phyloP scores from a whole-genome alignment of 37 sponge, comb jelly and placozoan species.

The Tethya wilhelma region DNA sequence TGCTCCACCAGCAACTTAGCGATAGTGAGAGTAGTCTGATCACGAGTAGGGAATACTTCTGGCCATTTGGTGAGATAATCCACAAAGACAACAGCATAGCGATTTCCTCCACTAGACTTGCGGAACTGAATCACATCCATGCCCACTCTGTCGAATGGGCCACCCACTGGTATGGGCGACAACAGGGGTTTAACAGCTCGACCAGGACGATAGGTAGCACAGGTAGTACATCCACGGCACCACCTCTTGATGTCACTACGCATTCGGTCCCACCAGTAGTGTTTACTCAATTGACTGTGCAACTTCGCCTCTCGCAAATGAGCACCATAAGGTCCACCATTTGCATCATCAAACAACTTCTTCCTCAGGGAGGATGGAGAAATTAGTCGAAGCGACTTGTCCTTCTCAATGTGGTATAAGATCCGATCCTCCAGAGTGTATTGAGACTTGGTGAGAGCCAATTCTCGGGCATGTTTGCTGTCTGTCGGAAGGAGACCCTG shows the following conservation, averaged over 20 bases:
- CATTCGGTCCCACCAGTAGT: constrained; percentile 65
- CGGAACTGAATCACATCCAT: constrained; percentile 61
- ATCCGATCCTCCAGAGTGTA: constrained; percentile 37
- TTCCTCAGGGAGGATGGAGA: constrained; percentile 29
- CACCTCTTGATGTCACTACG: constrained; percentile 31
- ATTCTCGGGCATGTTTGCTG: constrained; percentile 5
- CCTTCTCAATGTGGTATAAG: constrained; percentile 48
- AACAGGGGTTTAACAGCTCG: constrained; percentile 22
- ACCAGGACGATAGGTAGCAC: constrained; percentile 41
- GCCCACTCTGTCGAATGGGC: constrained; percentile 58
- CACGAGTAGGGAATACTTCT: constrained; percentile 56
- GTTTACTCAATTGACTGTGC: constrained; percentile 25
- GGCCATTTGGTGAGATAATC: constrained; percentile 78
- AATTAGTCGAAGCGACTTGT: constrained; percentile 41
- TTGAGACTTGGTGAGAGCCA: constrained; percentile 13
- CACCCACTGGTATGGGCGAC: constrained; percentile 63
- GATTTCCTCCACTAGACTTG: constrained; percentile 29
- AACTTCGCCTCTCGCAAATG: constrained; percentile 53
- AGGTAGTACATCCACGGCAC: constrained; percentile 36
- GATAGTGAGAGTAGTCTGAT: constrained; percentile 64
- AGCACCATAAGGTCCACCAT: constrained; percentile 48
- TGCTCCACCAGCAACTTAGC: constrained; percentile 60
- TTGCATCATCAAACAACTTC: constrained; percentile 42
- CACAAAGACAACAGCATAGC: constrained; percentile 59
- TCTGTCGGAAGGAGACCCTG: constrained; percentile 42